phyloP scores from a whole-genome alignment of 1,140 invertebrate genomes.

The Schlechtendalia chinensis region DNA sequence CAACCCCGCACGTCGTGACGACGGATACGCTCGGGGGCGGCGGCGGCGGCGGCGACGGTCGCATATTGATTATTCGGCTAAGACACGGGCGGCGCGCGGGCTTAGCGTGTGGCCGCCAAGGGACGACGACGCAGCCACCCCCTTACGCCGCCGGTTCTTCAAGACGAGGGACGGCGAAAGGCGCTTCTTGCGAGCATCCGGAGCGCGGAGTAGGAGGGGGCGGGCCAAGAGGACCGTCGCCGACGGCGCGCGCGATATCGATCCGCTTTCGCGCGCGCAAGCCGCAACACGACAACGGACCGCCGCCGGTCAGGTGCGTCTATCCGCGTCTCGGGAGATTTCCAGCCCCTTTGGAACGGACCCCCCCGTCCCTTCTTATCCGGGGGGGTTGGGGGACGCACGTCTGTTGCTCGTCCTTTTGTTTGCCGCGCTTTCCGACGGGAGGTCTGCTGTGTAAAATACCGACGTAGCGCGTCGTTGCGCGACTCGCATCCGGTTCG shows the following conservation, averaged over 20 bases:
- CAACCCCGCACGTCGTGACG: background rate
- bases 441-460: too few relatives aligned
- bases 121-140: constrained; percentile 40
- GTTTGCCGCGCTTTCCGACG: too few relatives aligned
- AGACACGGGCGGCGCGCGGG: constrained; percentile 40
- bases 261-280: constrained; percentile 21
- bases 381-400: too few relatives aligned
- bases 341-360: too few relatives aligned
- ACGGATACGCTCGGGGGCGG: background rate
- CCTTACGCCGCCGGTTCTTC: constrained; percentile 37
- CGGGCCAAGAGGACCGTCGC: constrained; percentile 22
- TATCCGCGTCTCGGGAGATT: too few relatives aligned
- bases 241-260: constrained; percentile 30
- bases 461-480: too few relatives aligned
- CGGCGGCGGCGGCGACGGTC: constrained; percentile 26
- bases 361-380: too few relatives aligned
- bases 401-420: too few relatives aligned
- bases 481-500: too few relatives aligned
- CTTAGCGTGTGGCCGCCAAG: constrained; percentile 11
- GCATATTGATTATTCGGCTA: constrained; percentile 40
- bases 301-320: too few relatives aligned
- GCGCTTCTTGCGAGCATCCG: constrained; percentile 31
- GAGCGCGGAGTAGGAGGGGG: too few relatives aligned
- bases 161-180: constrained; percentile 28
- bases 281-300: too few relatives aligned